These are phyloP conservation scores for Hexactinellida sp. DNA, from an alignment of 37 sponge, comb jelly and placozoan species.

Conservation along the genomic window DNA sequence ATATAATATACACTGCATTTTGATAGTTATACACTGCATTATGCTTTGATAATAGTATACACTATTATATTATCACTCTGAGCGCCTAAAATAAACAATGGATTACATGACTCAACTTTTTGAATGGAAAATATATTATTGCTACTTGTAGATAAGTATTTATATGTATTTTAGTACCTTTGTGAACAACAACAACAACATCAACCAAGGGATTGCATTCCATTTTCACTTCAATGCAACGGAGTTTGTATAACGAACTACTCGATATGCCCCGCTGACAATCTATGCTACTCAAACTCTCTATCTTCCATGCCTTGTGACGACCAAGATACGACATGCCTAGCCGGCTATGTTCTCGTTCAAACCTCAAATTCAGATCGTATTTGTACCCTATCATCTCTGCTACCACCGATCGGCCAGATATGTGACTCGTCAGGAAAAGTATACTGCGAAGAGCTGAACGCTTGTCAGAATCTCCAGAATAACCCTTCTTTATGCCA, in stretches of 20 bases:
- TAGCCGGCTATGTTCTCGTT: constrained; percentile 43
- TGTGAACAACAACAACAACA: not conserved
- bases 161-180: not conserved
- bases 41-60: too few species aligned
- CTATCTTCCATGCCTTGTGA: constrained; percentile 43
- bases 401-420: constrained; percentile 19
- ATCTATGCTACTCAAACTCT: constrained; percentile 37
- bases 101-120: not conserved
- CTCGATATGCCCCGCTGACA: constrained; percentile 53
- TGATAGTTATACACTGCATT: not conserved
- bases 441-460: constrained; percentile 38
- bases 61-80: too few species aligned
- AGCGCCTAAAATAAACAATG: too few species aligned
- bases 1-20: not conserved
- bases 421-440: constrained; percentile 16
- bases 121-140: not conserved
- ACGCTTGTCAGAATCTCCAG: constrained; percentile 27
- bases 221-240: constrained; percentile 29
- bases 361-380: constrained; percentile 16
- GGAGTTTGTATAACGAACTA: constrained; percentile 35
- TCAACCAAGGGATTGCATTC: constrained; percentile 26
- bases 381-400: not conserved
- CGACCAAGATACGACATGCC: constrained; percentile 37
- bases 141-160: not conserved
- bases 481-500: constrained; percentile 35